Base-by-base conservation (phyloP, 1,140 invertebrate species). In the Scylla paramamosain region DNA sequence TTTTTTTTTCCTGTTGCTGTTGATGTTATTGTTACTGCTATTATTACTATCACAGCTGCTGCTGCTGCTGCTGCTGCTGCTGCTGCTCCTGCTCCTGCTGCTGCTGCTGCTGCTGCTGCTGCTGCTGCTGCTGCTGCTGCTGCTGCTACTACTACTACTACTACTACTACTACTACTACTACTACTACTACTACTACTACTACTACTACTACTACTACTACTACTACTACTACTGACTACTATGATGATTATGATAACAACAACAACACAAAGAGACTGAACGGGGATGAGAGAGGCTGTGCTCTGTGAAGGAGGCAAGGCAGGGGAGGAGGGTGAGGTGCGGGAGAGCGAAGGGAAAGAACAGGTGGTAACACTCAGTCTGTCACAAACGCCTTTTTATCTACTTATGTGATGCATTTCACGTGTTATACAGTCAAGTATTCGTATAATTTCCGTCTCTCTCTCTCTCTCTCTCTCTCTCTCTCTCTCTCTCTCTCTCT, bases 151-250 rank as follows among this genome's bases (percentile, higher is more conserved):
- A 77, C 67, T 77, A n/a, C 67, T 77, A 77, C 67, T 77, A 83
- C 1, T 83, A 83, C 7, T 83, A 3, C 77, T 83, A 83, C 28
- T 83, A 83, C 77, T 83, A 83, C 77, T 83, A 83, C 2, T 83
- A 83, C 77, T 83, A 83, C 77, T 83, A 83, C 77, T 83, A 83
- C 77, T 83, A 83, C 77, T 83, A 83, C 77, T 83, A 83, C 77
- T 83, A 83, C 77, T 83, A 83, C 77, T 83, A 29, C 77, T 83
- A 83, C 77, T 83, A 83, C 77, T 83, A 83, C 77, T 83, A 83
- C 77, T 83, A 83, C 28, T 83, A 83, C 77, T 83, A 83, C 77
- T 83, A 83, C 77, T 29, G 77, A 83, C 20, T 83, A 83, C 20
- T 83, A 1, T 83, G 28, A 83, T 29, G 28, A n/a, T 7, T n/a